Base-by-base conservation (phyloP, 1,140 invertebrate genomes). In the Scylla paramamosain region DNA sequence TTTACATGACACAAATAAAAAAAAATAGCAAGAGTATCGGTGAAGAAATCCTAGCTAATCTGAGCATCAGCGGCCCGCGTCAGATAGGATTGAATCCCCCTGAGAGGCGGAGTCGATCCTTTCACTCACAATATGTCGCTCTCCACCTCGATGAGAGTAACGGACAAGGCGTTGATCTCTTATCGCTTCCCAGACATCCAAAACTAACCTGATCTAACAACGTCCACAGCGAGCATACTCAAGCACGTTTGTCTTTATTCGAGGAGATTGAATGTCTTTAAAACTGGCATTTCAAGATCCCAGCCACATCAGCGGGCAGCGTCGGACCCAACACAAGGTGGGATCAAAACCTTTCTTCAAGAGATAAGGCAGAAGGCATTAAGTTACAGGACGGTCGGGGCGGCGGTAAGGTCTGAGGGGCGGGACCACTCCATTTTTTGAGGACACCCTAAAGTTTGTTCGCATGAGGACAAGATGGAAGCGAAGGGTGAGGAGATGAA, bases 11-110 rank as follows among this genome's bases (percentile, higher is more conserved):
- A 88, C 39, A 89, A 14, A 82, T 0, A 83, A 48, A 48, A 92
- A 94, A 95, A 95, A 95, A 95, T 45, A 67, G 94, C 87, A 95
- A 95, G 90, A 95, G 94, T 95, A 95, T 95, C 82, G 94, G 90
- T 95, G 94, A 95, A 95, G 94, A 95, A 95, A 95, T 92, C 94
- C 94, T 87, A 95, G 90, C 94, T 95, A 95, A 95, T 95, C 94
- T 95, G 94, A 95, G 94, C 94, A 95, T 95, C 94, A 92, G 94
- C 90, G 90, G 94, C 91, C 94, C 45, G 83, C 90, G 94, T 95
- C 94, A 95, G 94, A 95, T 95, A 95, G 94, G 94, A 95, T 95
- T 92, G 94, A 95, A 95, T 92, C 94, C 91, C 94, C 90, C 52
- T 16, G 52, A 93, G 94, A 95, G 94, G 94, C 94, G 94, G 94